Evolutionary conservation across 2,888 invertebrate genomes (phyloP).

Genomic region (Caenorhabditis sp.): DNA sequence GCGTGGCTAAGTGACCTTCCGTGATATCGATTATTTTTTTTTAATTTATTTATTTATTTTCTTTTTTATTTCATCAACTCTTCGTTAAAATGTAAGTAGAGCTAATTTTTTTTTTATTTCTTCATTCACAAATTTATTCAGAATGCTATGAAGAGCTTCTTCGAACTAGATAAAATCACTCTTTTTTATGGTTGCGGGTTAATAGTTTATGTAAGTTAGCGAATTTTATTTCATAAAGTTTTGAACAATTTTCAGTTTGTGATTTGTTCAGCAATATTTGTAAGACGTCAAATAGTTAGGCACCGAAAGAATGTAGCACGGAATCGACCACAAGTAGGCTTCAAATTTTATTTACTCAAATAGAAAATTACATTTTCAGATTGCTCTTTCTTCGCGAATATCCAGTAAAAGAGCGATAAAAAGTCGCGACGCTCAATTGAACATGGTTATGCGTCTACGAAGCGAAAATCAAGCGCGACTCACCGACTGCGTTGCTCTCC

Average conservation of each 20-base stretch:
- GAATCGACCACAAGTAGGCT: slow-evolving; percentile 53
- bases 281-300: slow-evolving; percentile 61
- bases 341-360: too few relatives aligned
- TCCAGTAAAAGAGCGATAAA: slow-evolving; percentile 20
- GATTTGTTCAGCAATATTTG: slow-evolving; percentile 49
- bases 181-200: slow-evolving; percentile 38
- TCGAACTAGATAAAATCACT: slow-evolving; percentile 49
- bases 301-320: slow-evolving; percentile 61
- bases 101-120: neutral
- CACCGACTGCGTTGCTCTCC: slow-evolving; percentile 63
- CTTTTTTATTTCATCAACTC: neutral
- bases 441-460: slow-evolving; percentile 45
- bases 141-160: slow-evolving; percentile 4
- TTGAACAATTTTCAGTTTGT: slow-evolving; percentile 42
- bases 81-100: slow-evolving; percentile 3
- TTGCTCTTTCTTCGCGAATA: slow-evolving; percentile 21
- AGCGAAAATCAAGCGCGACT: slow-evolving; percentile 59
- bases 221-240: neutral
- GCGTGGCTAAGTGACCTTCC: neutral
- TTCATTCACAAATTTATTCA: slow-evolving; percentile 3
- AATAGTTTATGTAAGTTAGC: neutral
- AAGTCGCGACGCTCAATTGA: slow-evolving; percentile 36
- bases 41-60: slow-evolving; percentile 25
- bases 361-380: too few relatives aligned
- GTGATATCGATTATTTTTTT: slow-evolving; percentile 3